A percentile compares a stretch with the other conserved stretches of the same genome.
Conservation (phyloP, 1,140 invertebrate genomes). For the Caenorhabditis brenneri region DNA sequence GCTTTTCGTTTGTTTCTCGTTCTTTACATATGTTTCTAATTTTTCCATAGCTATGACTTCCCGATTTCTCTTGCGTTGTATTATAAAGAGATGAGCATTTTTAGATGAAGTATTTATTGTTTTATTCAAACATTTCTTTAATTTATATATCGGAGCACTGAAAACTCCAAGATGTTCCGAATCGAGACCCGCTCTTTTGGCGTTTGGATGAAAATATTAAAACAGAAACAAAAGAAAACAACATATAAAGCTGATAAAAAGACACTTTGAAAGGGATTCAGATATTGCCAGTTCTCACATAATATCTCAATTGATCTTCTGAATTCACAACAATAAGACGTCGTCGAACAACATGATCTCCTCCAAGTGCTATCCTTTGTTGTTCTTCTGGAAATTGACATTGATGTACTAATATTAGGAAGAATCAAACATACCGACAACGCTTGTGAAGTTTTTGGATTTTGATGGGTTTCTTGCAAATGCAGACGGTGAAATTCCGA, state of each 20-base stretch:
- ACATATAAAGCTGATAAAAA: conserved; percentile 13
- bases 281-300: conserved; percentile 66
- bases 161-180: not conserved
- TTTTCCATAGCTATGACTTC: too few species aligned
- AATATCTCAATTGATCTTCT: conserved; percentile 70
- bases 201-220: conserved; percentile 1
- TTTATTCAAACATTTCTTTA: too few species aligned
- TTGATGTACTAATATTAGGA: not conserved
- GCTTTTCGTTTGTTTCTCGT: too few species aligned
- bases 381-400: conserved; percentile 54
- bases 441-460: conserved; percentile 31
- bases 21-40: too few species aligned
- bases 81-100: too few species aligned
- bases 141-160: too few species aligned
- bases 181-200: conserved; percentile 1
- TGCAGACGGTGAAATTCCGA: conserved; percentile 54
- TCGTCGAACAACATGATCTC: conserved; percentile 68
- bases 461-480: conserved; percentile 42
- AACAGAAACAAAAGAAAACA: not conserved
- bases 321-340: conserved; percentile 69
- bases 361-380: conserved; percentile 66
- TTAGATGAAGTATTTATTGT: too few species aligned
- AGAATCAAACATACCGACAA: conserved; percentile 1
- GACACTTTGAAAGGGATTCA: not conserved
- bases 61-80: too few species aligned